These are phyloP conservation scores for Melanotaenia trifasciata DNA, from an alignment of 2,797 vertebrate species.

Conservation along the genomic window DNA sequence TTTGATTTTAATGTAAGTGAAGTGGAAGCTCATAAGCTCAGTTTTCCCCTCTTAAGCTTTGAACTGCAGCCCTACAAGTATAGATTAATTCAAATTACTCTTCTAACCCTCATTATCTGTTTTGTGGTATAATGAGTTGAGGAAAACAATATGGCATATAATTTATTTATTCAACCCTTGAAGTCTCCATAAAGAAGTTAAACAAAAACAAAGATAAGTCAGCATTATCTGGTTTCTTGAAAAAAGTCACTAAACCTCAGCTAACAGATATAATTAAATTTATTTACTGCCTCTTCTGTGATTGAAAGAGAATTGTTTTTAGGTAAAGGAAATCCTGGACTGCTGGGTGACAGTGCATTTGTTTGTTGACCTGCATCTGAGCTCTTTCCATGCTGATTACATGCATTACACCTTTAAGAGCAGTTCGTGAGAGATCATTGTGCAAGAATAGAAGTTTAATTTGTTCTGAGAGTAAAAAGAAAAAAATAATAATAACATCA, in stretches of 20 bases:
- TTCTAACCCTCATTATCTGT: slow-evolving; percentile 14
- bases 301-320: slow-evolving; percentile 41
- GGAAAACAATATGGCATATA: slow-evolving; percentile 3
- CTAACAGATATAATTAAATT: slow-evolving; percentile 14
- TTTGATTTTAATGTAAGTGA: slow-evolving; percentile 48
- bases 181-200: slow-evolving; percentile 6
- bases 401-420: slow-evolving; percentile 54
- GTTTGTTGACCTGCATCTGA: slow-evolving; percentile 47
- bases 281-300: slow-evolving; percentile 18
- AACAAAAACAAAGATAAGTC: slow-evolving; percentile 6
- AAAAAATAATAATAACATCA: neutral
- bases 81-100: slow-evolving; percentile 10
- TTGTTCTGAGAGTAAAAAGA: slow-evolving; percentile 31
- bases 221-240: slow-evolving; percentile 8
- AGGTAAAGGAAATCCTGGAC: slow-evolving; percentile 20
- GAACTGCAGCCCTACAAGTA: neutral
- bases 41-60: slow-evolving; percentile 14
- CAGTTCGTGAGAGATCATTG: slow-evolving; percentile 27
- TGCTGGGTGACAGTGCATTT: slow-evolving; percentile 59
- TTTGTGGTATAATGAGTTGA: slow-evolving; percentile 22
- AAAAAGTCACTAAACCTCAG: neutral
- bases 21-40: slow-evolving; percentile 21
- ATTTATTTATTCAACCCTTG: slow-evolving; percentile 6
- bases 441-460: slow-evolving; percentile 21
- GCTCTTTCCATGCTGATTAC: slow-evolving; percentile 29